A percentile compares a stretch with the other conserved stretches of the same genome.
Evolutionary conservation across 2,888 invertebrate genomes (phyloP).

Genomic region (Ophraella communa): DNA sequence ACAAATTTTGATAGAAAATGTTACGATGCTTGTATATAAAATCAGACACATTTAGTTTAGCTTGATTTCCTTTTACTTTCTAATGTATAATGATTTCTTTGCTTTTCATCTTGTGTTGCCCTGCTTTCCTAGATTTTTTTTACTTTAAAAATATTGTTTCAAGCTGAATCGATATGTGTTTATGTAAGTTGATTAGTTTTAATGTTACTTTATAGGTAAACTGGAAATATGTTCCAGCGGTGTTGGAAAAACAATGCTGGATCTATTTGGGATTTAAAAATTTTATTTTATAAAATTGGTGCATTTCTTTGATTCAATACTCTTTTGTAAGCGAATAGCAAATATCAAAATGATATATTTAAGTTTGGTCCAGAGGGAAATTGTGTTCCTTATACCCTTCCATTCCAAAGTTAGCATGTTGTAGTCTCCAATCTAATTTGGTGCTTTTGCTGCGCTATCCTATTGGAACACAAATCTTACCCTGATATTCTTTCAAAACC

Average conservation of each 20-base stretch:
- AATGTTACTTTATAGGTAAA: not conserved
- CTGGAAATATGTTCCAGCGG: not conserved
- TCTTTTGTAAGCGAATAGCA: not conserved
- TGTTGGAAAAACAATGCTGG: not conserved
- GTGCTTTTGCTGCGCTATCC: no score
- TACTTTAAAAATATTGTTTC: conserved; percentile 40
- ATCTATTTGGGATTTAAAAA: not conserved
- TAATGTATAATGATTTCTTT: not conserved
- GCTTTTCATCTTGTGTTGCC: conserved; percentile 27
- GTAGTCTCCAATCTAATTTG: no score
- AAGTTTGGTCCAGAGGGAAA: no score
- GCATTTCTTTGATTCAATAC: not conserved
- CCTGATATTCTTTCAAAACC: no score
- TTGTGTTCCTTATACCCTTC: no score
- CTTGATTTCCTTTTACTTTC: not conserved
- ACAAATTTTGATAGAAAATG: not conserved
- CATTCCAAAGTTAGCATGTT: no score
- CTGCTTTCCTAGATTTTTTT: conserved; percentile 21
- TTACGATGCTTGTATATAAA: not conserved
- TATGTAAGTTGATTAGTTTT: not conserved
- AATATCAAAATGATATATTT: no score
- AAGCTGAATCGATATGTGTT: conserved; percentile 43
- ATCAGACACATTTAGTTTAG: not conserved
- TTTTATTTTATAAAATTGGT: not conserved
- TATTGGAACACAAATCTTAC: no score